A percentile compares a stretch with the other conserved stretches of the same genome.
Conservation (phyloP, 2,113 vertebrate species). For the Caloenas nicobarica region DNA sequence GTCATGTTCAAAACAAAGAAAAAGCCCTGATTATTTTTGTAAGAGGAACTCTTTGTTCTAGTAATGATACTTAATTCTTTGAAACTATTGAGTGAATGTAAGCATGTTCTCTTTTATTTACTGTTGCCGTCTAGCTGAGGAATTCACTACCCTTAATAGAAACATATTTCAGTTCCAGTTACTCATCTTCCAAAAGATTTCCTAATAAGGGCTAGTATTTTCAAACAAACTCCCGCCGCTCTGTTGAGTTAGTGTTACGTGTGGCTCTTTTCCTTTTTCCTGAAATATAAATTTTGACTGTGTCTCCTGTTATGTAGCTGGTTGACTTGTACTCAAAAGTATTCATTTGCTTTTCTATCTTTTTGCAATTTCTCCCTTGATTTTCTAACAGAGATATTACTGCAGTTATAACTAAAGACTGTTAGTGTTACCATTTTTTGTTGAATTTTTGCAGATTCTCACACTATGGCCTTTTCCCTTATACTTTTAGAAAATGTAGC, state of each 20-base stretch:
- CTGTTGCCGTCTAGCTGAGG: constrained; percentile 56
- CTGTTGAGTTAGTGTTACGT: constrained; percentile 18
- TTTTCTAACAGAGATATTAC: neutral
- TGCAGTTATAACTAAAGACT: neutral
- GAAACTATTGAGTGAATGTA: constrained; percentile 68
- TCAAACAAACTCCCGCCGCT: constrained; percentile 54
- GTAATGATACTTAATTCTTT: constrained; percentile 47
- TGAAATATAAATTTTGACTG: constrained; percentile 40
- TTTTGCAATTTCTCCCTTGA: neutral
- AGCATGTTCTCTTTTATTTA: constrained; percentile 73
- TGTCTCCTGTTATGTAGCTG: neutral
- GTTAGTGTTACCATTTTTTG: too few relatives aligned
- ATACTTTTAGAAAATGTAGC: neutral
- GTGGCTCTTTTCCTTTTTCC: constrained; percentile 48
- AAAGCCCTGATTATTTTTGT: constrained; percentile 42
- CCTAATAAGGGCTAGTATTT: constrained; percentile 79
- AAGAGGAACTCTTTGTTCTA: constrained; percentile 51
- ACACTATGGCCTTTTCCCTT: neutral
- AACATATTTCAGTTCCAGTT: constrained; percentile 60
- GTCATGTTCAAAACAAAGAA: neutral
- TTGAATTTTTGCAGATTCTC: neutral
- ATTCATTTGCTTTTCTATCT: neutral
- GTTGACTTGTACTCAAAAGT: neutral
- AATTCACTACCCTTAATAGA: constrained; percentile 74
- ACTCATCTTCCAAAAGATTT: constrained; percentile 73